Percentiles rank a stretch among this genome's conserved stretches.
These are phyloP conservation scores for Uromys caudimaculatus DNA, from an alignment of 2,797 vertebrate genomes.

Conservation along the genomic window DNA sequence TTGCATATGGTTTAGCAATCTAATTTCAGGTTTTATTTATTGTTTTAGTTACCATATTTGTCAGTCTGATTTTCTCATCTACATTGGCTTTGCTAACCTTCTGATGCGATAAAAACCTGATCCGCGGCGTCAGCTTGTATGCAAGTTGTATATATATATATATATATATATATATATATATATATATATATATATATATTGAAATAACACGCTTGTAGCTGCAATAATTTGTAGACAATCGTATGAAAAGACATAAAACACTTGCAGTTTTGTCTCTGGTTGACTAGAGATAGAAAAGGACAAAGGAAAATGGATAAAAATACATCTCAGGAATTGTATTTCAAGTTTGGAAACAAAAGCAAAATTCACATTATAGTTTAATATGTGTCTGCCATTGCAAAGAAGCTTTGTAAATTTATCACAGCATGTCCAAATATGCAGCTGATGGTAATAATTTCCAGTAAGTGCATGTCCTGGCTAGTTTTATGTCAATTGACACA, in stretches of 20 bases:
- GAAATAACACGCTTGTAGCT: neutral
- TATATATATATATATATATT: neutral
- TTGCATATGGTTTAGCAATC: constrained; percentile 16
- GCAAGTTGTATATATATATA: constrained; percentile 2
- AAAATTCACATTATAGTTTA: constrained; percentile 57
- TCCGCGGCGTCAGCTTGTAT: neutral
- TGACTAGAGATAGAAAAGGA: neutral
- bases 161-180: neutral
- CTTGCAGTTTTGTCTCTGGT: constrained; percentile 16
- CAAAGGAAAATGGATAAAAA: neutral
- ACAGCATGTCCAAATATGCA: constrained; percentile 3
- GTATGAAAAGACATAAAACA: neutral
- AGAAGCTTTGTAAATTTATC: constrained; percentile 32
- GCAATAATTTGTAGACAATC: constrained; percentile 29
- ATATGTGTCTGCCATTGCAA: constrained; percentile 19
- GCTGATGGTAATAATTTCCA: constrained; percentile 27
- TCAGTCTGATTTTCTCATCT: constrained; percentile 23
- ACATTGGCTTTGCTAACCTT: neutral
- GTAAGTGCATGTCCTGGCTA: neutral
- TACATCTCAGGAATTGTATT: neutral
- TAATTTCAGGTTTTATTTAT: constrained; percentile 54
- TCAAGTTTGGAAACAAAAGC: neutral
- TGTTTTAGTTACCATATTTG: neutral
- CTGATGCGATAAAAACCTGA: constrained; percentile 23
- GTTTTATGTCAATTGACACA: neutral